Evolutionary conservation across 2,797 vertebrate genomes (phyloP).

Genomic region (Vireo griseus): DNA sequence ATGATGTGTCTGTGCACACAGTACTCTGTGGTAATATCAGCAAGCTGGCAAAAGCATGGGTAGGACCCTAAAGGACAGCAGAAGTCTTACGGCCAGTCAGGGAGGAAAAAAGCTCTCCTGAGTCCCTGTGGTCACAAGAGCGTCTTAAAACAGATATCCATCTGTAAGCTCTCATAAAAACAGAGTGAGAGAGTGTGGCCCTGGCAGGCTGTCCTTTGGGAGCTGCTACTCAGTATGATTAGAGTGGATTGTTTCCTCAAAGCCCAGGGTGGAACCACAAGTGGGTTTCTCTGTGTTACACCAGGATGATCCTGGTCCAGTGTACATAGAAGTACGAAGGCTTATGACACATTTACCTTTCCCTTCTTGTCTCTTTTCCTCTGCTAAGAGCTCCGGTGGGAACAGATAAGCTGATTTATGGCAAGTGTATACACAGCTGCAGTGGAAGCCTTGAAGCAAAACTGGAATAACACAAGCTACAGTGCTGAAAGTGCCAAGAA

Average conservation of each 20-base stretch:
- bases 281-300: not conserved
- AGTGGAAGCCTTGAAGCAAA: slow-evolving; percentile 34
- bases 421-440: slow-evolving; percentile 30
- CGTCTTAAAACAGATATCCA: not conserved
- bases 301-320: not conserved
- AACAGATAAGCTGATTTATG: slow-evolving; percentile 35
- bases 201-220: not conserved
- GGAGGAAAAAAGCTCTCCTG: not conserved
- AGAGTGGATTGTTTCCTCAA: not conserved
- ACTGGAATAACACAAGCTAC: not conserved
- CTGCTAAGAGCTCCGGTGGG: not conserved
- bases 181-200: not conserved
- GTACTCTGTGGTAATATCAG: not conserved
- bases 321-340: not conserved
- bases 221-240: not conserved
- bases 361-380: not conserved
- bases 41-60: not conserved
- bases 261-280: not conserved
- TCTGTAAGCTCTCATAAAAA: not conserved
- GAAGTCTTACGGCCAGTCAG: not conserved
- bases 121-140: not conserved
- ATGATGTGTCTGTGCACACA: not conserved
- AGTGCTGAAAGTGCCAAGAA: not conserved
- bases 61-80: not conserved
- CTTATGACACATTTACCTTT: slow-evolving; percentile 7